These are phyloP conservation scores for Lordiphosa stackelbergi DNA, from an alignment of 1,140 invertebrate genomes.

Conservation along the genomic window DNA sequence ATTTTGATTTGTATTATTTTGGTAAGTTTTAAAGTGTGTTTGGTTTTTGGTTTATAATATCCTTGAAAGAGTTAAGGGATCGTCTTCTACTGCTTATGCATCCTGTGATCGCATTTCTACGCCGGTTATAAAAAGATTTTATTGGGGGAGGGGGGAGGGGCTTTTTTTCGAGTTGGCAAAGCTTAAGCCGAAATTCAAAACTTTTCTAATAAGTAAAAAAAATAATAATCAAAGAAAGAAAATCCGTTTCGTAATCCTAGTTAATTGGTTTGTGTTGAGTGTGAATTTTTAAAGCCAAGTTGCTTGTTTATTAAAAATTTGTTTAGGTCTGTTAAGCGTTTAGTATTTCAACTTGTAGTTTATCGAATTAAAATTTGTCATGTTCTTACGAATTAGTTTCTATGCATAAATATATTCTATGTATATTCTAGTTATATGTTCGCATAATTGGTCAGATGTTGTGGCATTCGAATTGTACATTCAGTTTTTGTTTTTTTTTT, in stretches of 20 bases:
- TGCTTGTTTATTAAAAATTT: constrained; percentile 38
- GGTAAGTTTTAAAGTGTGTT: constrained; percentile 27
- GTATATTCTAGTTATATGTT: constrained; percentile 2
- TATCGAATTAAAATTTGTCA: constrained; percentile 59
- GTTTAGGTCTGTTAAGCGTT: constrained; percentile 23
- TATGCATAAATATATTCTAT: constrained; percentile 3
- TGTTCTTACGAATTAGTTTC: constrained; percentile 42
- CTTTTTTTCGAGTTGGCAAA: constrained; percentile 15
- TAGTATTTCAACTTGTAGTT: constrained; percentile 1
- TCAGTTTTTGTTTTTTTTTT: constrained; percentile 12
- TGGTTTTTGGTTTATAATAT: constrained; percentile 10
- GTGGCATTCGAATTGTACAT: constrained; percentile 47
- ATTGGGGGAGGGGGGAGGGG: neutral
- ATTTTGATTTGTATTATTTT: constrained; percentile 24
- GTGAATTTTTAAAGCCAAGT: constrained; percentile 55
- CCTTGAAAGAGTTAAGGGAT: constrained; percentile 20
- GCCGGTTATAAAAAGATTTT: neutral
- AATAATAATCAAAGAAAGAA: constrained; percentile 5
- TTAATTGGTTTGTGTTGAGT: constrained; percentile 1
- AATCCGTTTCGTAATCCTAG: constrained; percentile 9
- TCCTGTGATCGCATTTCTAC: neutral
- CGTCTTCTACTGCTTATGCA: constrained; percentile 28
- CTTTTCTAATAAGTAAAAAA: neutral
- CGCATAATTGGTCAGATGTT: constrained; percentile 44
- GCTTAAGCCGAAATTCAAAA: constrained; percentile 19